Evolutionary conservation across 64 coral and sea anemone species (phyloP).

Genomic region (Actinia tenebrosa): DNA sequence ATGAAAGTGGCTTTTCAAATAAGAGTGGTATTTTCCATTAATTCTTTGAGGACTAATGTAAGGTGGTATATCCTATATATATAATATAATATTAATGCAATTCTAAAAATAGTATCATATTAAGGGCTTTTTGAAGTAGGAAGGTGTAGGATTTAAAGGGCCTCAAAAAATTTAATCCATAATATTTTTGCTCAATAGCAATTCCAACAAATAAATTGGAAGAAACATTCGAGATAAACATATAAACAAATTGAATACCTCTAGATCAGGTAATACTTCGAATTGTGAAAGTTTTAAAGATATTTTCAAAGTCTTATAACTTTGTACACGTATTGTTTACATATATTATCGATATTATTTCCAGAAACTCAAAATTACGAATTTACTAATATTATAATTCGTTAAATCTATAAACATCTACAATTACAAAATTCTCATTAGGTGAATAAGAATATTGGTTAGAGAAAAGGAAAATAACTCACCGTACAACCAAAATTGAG

Average conservation of each 20-base stretch:
- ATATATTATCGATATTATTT: neutral
- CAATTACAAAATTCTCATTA: neutral
- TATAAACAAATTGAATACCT: neutral
- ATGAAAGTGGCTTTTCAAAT: too few species aligned
- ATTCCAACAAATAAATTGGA: neutral
- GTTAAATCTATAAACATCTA: neutral
- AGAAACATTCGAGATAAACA: neutral
- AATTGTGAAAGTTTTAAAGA: neutral
- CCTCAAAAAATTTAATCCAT: too few species aligned
- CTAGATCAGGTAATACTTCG: neutral
- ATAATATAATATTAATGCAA: too few species aligned
- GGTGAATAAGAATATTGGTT: neutral
- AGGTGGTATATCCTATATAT: too few species aligned
- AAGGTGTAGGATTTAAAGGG: too few species aligned
- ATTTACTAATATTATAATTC: neutral
- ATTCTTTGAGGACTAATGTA: too few species aligned
- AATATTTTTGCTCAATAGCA: neutral
- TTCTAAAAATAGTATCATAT: too few species aligned
- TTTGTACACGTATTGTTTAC: slow-evolving; percentile 11
- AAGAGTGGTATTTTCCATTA: too few species aligned
- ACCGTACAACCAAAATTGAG: slow-evolving; percentile 89
- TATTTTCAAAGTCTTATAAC: neutral
- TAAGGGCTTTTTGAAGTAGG: too few species aligned
- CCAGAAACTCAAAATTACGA: neutral
- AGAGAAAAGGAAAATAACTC: neutral